Base-by-base conservation (phyloP, 2,797 vertebrate genomes). In the Megalops cyprinoides region DNA sequence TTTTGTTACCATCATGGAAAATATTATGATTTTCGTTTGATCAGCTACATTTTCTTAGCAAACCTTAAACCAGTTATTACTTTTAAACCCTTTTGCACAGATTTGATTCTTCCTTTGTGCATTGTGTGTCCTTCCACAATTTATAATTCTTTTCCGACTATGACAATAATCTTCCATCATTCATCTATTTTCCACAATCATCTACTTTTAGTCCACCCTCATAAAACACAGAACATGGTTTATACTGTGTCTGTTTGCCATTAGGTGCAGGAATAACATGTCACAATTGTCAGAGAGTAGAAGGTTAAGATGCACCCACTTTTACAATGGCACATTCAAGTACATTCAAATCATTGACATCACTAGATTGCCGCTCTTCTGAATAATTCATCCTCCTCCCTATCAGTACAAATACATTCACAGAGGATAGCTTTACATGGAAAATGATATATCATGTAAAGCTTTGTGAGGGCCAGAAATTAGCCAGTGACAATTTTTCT, bases 401-500 rank as follows among this genome's bases (percentile, higher is more conserved):
- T 51, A 75, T 31, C 73, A 51, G 44, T 75, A 51, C 14, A 42
- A 56, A 77, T 14, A 77, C 55, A 77, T 42, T 60, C n/a, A 60
- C n/a, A 44, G 20, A 31, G 48, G 49, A 5, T 14, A 75, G 46
- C 46, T 75, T 48, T 74, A 65, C 71, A 49, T 31, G 46, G 25
- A 18, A 67, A 53, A 58, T 60, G 3, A 77, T 42, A 58, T 73
- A 81, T 34, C 56, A 42, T 65, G 28, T 65, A 31, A 62, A 37
- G 58, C 37, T 25, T 69, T 34, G 37, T 69, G 49, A 49, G 62
- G 51, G 42, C 65, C 65, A 42, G 18, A 42, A 71, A 77, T 60
- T 79, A 79, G 69, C 14, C 65, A 62, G 42, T 73, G 67, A 56
- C 28, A 71, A 77, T 78, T 74, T 74, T 67, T 49, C 31, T 73